phyloP scores from a whole-genome alignment of 2,113 vertebrate species.

The Lampris incognitus region DNA sequence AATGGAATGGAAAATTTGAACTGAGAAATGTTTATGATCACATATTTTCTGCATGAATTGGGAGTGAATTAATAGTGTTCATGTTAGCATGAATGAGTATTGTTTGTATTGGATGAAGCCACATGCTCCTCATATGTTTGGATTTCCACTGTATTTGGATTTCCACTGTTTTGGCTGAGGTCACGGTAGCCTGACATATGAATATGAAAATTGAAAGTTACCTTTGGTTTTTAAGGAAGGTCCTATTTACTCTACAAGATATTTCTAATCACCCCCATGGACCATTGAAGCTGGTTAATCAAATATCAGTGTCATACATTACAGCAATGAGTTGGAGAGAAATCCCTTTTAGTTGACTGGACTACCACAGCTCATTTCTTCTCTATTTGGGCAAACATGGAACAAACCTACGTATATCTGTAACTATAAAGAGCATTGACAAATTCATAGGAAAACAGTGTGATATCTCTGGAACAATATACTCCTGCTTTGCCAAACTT shows the following conservation, averaged over 20 bases:
- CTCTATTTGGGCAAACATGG: neutral
- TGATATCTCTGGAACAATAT: conserved; percentile 21
- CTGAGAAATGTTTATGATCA: conserved; percentile 45
- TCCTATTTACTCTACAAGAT: conserved; percentile 16
- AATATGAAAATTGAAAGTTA: conserved; percentile 8
- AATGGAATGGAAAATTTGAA: conserved; percentile 14
- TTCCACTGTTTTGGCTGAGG: neutral
- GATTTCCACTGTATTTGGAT: neutral
- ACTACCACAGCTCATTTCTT: neutral
- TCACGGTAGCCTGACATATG: conserved; percentile 8
- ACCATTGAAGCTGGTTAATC: neutral
- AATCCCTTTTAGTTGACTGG: neutral
- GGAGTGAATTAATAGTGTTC: conserved; percentile 77
- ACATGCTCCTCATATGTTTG: conserved; percentile 14
- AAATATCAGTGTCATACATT: conserved; percentile 25
- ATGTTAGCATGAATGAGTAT: conserved; percentile 86
- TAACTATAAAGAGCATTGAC: no score
- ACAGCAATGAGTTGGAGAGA: conserved; percentile 25
- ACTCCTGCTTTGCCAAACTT: conserved; percentile 43
- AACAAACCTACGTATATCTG: conserved; percentile 2
- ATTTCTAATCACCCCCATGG: conserved; percentile 24
- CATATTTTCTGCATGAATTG: conserved; percentile 53
- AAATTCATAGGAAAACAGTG: neutral
- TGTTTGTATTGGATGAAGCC: conserved; percentile 14
- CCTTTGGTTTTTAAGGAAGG: conserved; percentile 27